A percentile compares a stretch with the other conserved stretches of the same genome.
These are phyloP conservation scores for Cyrtodaria siliqua DNA, from an alignment of 2,888 invertebrate species.

Conservation along the genomic window DNA sequence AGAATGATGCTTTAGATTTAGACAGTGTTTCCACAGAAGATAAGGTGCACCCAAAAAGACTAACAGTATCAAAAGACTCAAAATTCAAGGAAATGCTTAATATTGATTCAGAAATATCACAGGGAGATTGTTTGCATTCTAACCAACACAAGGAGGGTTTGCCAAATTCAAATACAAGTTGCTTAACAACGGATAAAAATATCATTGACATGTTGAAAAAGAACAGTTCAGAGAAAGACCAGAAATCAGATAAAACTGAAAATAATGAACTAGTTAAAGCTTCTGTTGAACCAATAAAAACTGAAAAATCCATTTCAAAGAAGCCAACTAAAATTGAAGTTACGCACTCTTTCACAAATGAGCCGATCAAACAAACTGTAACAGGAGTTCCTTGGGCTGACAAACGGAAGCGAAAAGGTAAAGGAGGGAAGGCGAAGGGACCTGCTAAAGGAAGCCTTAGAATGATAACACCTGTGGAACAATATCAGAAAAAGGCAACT, in stretches of 20 bases:
- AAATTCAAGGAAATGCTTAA: too few relatives aligned
- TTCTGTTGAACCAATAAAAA: background rate
- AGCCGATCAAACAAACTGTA: slow-evolving; percentile 45
- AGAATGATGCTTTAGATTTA: too few relatives aligned
- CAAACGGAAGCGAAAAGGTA: slow-evolving; percentile 23
- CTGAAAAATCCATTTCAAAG: too few relatives aligned
- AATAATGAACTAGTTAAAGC: background rate
- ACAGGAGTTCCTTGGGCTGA: slow-evolving; percentile 57
- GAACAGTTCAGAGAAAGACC: background rate
- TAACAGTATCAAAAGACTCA: too few relatives aligned
- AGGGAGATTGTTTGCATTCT: too few relatives aligned
- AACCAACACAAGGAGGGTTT: too few relatives aligned
- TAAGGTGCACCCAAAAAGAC: too few relatives aligned
- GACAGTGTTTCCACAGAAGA: too few relatives aligned
- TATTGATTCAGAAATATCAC: too few relatives aligned
- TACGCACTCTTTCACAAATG: slow-evolving; percentile 8
- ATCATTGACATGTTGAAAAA: too few relatives aligned
- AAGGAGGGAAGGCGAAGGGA: slow-evolving; percentile 20
- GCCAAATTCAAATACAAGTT: background rate
- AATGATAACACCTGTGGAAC: slow-evolving; percentile 29
- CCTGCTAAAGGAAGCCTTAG: background rate
- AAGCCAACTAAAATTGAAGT: background rate
- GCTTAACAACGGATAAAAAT: too few relatives aligned
- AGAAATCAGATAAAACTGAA: background rate
- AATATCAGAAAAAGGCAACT: slow-evolving; percentile 16